Percentiles rank a stretch among this genome's conserved stretches.
Evolutionary conservation across 2,888 invertebrate genomes (phyloP).

Genomic region (Thalpophila matura): DNA sequence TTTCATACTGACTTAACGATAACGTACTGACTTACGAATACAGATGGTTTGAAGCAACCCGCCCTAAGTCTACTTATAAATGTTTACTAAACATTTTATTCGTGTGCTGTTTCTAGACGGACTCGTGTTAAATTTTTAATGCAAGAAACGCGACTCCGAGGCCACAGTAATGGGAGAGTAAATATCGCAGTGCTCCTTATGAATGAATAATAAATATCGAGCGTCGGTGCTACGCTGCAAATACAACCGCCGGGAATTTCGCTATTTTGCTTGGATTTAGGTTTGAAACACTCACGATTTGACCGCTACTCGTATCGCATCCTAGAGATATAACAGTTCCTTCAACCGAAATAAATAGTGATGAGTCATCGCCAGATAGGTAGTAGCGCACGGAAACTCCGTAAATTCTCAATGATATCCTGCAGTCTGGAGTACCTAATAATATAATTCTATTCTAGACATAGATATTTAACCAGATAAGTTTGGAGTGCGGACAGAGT

Average conservation of each 20-base stretch:
- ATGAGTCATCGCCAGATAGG: constrained; percentile 41
- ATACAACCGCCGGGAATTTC: constrained; percentile 73
- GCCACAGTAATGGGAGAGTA: constrained; percentile 86
- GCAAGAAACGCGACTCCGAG: constrained; percentile 82
- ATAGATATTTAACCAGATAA: constrained; percentile 33
- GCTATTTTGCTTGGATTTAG: constrained; percentile 62
- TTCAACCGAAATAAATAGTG: constrained; percentile 47
- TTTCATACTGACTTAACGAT: too few relatives aligned
- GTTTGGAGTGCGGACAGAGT: constrained; percentile 7
- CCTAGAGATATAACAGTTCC: constrained; percentile 43
- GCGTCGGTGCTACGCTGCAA: constrained; percentile 74
- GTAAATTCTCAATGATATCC: constrained; percentile 32
- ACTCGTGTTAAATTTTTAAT: constrained; percentile 84
- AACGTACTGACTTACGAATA: too few relatives aligned
- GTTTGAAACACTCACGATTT: constrained; percentile 51
- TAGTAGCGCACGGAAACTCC: constrained; percentile 26
- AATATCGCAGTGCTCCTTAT: constrained; percentile 86
- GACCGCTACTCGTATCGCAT: constrained; percentile 50
- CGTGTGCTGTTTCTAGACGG: constrained; percentile 69
- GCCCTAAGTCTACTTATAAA: constrained; percentile 71
- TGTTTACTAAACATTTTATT: constrained; percentile 71
- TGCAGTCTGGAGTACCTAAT: constrained; percentile 12
- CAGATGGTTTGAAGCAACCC: too few relatives aligned
- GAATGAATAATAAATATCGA: constrained; percentile 86
- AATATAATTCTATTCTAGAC: constrained; percentile 26